A percentile compares a stretch with the other conserved stretches of the same genome.
Conservation (phyloP, 2,797 vertebrate species). For the Linurgus olivaceus region DNA sequence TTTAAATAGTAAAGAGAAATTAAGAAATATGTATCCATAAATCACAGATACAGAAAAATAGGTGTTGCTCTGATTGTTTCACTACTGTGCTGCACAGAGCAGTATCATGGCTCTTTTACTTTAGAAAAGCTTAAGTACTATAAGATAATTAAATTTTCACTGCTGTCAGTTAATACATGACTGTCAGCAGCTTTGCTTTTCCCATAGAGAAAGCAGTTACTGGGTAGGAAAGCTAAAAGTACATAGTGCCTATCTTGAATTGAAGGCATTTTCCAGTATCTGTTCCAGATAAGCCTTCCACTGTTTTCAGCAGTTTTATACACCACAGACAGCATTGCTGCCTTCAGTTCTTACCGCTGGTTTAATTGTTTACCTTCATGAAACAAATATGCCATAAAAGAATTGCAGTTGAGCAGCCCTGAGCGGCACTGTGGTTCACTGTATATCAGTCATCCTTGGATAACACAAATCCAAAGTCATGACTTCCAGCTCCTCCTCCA, state of each 20-base stretch:
- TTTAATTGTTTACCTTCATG: constrained; percentile 35
- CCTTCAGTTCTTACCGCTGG: background rate
- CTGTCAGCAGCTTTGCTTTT: background rate
- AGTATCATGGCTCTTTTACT: background rate
- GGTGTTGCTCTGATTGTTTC: background rate
- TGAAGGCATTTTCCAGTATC: background rate
- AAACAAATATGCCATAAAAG: constrained; percentile 11
- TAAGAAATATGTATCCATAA: background rate
- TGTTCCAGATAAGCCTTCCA: background rate
- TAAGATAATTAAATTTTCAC: background rate
- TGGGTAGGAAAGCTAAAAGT: background rate
- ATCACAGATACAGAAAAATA: background rate
- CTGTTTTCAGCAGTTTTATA: background rate
- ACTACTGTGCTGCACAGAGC: background rate
- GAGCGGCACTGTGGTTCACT: background rate
- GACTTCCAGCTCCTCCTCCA: background rate
- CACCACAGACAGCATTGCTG: background rate
- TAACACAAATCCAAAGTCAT: background rate
- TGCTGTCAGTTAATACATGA: background rate
- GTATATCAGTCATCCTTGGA: background rate
- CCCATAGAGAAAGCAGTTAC: background rate
- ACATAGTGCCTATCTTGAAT: background rate
- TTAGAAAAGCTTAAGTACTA: background rate
- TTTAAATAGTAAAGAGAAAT: background rate
- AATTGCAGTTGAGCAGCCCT: constrained; percentile 13